A percentile compares a stretch with the other conserved stretches of the same genome.
Evolutionary conservation across 2,888 invertebrate species (phyloP).

Genomic region (Lucinisca nassula): DNA sequence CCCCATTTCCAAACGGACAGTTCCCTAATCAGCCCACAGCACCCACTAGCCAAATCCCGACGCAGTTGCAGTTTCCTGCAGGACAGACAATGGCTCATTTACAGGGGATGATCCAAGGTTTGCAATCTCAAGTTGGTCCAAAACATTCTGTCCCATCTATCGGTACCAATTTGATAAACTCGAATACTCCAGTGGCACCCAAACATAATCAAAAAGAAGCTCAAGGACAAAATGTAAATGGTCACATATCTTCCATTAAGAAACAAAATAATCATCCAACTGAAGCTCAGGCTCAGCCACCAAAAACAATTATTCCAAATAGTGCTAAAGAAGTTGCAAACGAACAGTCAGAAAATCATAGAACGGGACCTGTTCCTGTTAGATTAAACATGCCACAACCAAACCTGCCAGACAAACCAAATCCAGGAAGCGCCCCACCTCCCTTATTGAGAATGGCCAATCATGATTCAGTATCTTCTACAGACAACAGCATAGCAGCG

Average conservation of each 20-base stretch:
- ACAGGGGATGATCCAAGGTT: conserved; percentile 21
- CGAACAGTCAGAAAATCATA: background rate
- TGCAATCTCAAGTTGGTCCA: background rate
- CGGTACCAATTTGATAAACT: background rate
- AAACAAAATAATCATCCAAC: background rate
- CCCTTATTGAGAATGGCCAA: background rate
- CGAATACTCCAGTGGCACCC: background rate
- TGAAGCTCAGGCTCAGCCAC: background rate
- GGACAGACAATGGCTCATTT: conserved; percentile 32
- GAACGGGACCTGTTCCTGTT: background rate
- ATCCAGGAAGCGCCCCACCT: background rate
- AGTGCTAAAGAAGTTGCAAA: background rate
- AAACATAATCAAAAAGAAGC: background rate
- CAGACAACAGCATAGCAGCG: background rate
- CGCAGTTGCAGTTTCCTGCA: background rate
- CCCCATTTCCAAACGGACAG: background rate
- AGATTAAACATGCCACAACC: background rate
- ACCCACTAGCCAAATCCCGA: background rate
- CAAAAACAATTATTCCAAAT: background rate
- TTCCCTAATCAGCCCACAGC: background rate
- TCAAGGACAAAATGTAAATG: background rate
- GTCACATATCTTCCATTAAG: background rate
- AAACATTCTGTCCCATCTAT: background rate
- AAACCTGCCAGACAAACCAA: background rate
- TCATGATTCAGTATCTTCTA: background rate